Conservation (phyloP, 2,888 invertebrate species). For the Melieria omissa region DNA sequence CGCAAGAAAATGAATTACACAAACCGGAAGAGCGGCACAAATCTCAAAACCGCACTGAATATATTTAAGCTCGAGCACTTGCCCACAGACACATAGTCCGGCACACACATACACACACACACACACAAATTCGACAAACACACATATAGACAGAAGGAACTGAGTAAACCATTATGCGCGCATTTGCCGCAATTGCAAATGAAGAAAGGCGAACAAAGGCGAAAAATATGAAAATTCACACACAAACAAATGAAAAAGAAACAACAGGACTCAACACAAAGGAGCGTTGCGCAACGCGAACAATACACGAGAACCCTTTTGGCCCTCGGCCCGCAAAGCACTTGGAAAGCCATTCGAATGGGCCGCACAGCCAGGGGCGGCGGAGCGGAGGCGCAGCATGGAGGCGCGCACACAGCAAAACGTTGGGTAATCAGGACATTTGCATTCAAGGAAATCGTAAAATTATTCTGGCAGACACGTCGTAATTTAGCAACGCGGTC, state of each 20-base stretch:
- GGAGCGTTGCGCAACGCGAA: too few species aligned
- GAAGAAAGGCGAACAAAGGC: background rate
- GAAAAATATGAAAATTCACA: slow-evolving; percentile 1
- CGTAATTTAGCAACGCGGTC: slow-evolving; percentile 55
- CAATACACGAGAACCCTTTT: too few species aligned
- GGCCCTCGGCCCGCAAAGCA: too few species aligned
- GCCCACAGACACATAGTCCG: background rate
- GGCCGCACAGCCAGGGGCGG: too few species aligned
- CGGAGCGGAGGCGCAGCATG: too few species aligned
- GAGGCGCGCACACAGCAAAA: background rate
- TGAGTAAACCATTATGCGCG: slow-evolving; percentile 30
- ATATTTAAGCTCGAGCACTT: background rate
- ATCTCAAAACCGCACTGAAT: slow-evolving; percentile 18
- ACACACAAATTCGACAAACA: slow-evolving; percentile 6
- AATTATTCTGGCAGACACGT: slow-evolving; percentile 66
- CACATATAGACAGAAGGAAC: slow-evolving; percentile 3
- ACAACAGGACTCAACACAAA: background rate
- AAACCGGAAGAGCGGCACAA: slow-evolving; percentile 18
- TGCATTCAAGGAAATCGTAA: slow-evolving; percentile 64
- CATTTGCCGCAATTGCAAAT: slow-evolving; percentile 30
- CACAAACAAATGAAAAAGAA: slow-evolving; percentile 23
- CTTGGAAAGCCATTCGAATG: too few species aligned
- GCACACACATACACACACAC: background rate
- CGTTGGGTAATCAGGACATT: slow-evolving; percentile 48
- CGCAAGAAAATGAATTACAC: slow-evolving; percentile 21